These are phyloP conservation scores for Tricholauxania praeusta DNA, from an alignment of 2,888 invertebrate species.

Conservation along the genomic window DNA sequence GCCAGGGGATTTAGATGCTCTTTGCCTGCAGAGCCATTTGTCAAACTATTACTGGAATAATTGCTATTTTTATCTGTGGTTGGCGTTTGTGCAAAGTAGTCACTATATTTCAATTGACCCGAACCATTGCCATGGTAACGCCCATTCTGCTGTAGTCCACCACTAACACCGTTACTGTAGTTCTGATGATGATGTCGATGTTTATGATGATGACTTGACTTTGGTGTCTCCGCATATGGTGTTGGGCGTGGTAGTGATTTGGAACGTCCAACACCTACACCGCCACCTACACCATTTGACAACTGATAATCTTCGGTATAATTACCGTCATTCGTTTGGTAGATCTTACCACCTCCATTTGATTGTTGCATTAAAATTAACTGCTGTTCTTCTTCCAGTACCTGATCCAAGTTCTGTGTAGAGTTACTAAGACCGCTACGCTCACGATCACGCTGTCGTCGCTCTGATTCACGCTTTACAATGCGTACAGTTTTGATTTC, in stretches of 20 bases:
- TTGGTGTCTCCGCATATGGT: constrained; percentile 59
- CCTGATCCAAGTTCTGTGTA: constrained; percentile 67
- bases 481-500: constrained; percentile 94
- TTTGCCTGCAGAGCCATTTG: constrained; percentile 55
- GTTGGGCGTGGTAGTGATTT: constrained; percentile 71
- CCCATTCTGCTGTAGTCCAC: constrained; percentile 48
- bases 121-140: constrained; percentile 45
- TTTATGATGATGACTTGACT: constrained; percentile 51
- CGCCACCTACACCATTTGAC: constrained; percentile 37
- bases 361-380: constrained; percentile 43
- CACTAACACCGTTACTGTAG: constrained; percentile 34
- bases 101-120: constrained; percentile 47
- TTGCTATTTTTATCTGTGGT: constrained; percentile 62
- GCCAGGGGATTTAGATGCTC: constrained; percentile 61
- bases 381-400: constrained; percentile 65
- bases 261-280: constrained; percentile 60
- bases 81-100: constrained; percentile 49
- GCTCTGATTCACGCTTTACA: constrained; percentile 91
- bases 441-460: constrained; percentile 84
- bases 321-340: constrained; percentile 34
- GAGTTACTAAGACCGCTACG: constrained; percentile 70
- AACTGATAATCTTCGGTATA: constrained; percentile 53
- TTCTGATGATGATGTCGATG: constrained; percentile 43
- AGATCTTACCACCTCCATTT: constrained; percentile 30
- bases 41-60: constrained; percentile 50